Evolutionary conservation across 2,797 vertebrate genomes (phyloP).

Genomic region (Propithecus perrieri): DNA sequence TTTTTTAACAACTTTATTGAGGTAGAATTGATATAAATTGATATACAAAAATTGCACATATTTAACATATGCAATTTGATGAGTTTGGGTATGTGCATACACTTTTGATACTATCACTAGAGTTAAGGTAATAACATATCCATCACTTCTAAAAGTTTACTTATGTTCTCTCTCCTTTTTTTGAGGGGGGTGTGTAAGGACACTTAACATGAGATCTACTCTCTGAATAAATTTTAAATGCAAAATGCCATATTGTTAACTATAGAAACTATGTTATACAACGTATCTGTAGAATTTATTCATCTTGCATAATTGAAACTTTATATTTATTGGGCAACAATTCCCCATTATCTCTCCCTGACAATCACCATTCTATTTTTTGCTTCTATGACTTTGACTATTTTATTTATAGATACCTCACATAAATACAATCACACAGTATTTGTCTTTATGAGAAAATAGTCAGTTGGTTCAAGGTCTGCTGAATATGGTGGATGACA

Average conservation of each 20-base stretch:
- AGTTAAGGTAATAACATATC: background rate
- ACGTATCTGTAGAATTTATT: background rate
- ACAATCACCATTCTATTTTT: background rate
- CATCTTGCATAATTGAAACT: background rate
- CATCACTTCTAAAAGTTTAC: background rate
- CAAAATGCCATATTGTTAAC: background rate
- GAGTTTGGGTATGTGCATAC: background rate
- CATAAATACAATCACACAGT: background rate
- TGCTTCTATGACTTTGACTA: background rate
- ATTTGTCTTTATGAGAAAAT: background rate
- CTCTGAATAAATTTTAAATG: background rate
- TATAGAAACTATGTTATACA: background rate
- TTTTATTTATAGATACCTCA: background rate
- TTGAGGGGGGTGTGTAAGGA: background rate
- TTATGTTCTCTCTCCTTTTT: background rate
- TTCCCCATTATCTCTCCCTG: background rate
- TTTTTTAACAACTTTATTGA: background rate
- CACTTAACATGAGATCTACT: background rate
- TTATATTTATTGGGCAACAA: background rate
- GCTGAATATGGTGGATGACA: too few relatives aligned
- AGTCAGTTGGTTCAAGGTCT: too few relatives aligned
- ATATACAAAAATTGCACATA: background rate
- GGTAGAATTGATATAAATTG: background rate
- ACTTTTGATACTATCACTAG: background rate
- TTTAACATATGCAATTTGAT: background rate